A percentile compares a stretch with the other conserved stretches of the same genome.
phyloP scores from a whole-genome alignment of 2,113 vertebrate genomes.

The Geothlypis trichas region DNA sequence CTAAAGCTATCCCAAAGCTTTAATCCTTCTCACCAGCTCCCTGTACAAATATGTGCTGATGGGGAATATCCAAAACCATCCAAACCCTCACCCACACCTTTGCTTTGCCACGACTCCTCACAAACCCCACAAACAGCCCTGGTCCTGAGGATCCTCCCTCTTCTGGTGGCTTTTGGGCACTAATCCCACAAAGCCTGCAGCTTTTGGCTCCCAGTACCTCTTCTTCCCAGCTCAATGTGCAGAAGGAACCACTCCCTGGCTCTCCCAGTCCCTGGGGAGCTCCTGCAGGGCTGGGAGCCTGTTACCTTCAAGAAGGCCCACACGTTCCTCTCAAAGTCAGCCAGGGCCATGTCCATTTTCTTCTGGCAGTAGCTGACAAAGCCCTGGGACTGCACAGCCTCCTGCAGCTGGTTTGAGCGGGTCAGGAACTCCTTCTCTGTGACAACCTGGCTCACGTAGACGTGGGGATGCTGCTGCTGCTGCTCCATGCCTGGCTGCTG shows the following conservation, averaged over 20 bases:
- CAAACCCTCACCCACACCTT: not conserved
- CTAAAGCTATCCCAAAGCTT: not conserved
- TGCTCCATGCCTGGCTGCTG: slow-evolving; percentile 75
- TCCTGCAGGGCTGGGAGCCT: not conserved
- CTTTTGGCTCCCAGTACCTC: not conserved
- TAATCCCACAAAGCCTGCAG: not conserved
- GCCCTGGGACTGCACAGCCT: slow-evolving; percentile 79
- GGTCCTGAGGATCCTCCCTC: not conserved
- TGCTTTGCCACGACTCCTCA: not conserved
- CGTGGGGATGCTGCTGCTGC: slow-evolving; percentile 65
- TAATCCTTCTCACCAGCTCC: not conserved
- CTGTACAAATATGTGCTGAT: not conserved
- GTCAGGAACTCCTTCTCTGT: slow-evolving; percentile 87
- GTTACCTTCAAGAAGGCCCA: slow-evolving; percentile 96
- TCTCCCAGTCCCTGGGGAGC: not conserved
- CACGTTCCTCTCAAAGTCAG: slow-evolving; percentile 88
- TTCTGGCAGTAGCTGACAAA: slow-evolving; percentile 88
- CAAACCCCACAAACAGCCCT: accelerated
- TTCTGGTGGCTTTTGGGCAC: not conserved
- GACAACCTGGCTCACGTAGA: slow-evolving; percentile 91
- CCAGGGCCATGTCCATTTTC: slow-evolving; percentile 82
- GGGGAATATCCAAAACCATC: not conserved
- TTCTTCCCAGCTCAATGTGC: not conserved
- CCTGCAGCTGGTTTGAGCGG: slow-evolving; percentile 87
- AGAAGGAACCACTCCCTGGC: not conserved